Conservation (phyloP, 2,888 invertebrate species). For the Lochmaea capreae region DNA sequence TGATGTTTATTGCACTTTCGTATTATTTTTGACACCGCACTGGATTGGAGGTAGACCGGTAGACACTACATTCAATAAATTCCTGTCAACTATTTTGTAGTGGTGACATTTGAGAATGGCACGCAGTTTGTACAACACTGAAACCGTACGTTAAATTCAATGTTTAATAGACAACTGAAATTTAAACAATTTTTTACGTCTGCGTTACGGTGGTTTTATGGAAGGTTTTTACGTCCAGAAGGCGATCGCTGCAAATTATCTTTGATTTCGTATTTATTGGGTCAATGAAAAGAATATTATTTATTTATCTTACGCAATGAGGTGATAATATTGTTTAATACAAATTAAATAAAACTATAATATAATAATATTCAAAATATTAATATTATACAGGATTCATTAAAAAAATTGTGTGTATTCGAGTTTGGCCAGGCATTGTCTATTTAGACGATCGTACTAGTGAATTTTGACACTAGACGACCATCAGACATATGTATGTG, state of each 20-base stretch:
- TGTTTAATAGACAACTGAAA: constrained; percentile 13
- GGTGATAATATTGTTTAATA: no score
- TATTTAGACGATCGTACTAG: no score
- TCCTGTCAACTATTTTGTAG: constrained; percentile 4
- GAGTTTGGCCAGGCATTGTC: no score
- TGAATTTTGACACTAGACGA: no score
- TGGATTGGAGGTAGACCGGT: constrained; percentile 8
- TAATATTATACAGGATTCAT: no score
- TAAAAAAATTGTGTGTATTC: no score
- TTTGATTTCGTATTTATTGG: no score
- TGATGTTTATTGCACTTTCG: neutral
- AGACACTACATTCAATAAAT: neutral
- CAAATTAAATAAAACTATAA: no score
- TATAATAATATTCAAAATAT: no score
- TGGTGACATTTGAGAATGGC: constrained; percentile 15
- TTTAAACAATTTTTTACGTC: neutral
- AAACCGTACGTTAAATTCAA: constrained; percentile 6
- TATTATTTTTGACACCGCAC: constrained; percentile 4
- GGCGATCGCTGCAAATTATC: neutral
- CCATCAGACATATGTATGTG: no score
- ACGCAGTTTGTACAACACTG: constrained; percentile 10
- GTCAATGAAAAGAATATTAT: no score
- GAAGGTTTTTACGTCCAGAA: neutral
- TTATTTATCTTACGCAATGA: no score
- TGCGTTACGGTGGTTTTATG: neutral